A percentile compares a stretch with the other conserved stretches of the same genome.
phyloP scores from a whole-genome alignment of 2,797 vertebrate species.

The Chromobotia macracanthus region DNA sequence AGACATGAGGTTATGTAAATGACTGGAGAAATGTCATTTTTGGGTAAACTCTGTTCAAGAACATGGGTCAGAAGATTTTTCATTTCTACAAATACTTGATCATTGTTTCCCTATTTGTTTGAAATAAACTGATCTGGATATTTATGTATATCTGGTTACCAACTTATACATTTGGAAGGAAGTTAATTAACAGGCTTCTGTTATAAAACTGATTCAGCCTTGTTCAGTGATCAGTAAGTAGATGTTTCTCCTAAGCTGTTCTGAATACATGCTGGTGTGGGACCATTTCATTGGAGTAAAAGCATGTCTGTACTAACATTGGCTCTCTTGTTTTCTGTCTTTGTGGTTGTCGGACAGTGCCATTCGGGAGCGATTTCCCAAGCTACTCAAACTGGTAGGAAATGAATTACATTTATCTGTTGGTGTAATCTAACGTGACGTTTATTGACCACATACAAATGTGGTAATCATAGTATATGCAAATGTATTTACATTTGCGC shows the following conservation, averaged over 20 bases:
- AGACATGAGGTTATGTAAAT: background rate
- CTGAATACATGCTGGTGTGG: constrained; percentile 20
- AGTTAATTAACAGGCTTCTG: background rate
- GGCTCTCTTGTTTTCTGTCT: constrained; percentile 56
- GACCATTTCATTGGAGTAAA: background rate
- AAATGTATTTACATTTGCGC: background rate
- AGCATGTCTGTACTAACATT: constrained; percentile 16
- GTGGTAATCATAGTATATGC: background rate
- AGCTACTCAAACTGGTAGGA: constrained; percentile 63
- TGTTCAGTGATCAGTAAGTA: constrained; percentile 33
- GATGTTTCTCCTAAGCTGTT: background rate
- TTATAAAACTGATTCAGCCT: constrained; percentile 14
- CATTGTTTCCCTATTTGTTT: too few species aligned
- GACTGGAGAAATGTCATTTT: background rate
- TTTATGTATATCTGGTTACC: background rate
- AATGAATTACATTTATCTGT: background rate
- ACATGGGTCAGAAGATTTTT: too few species aligned
- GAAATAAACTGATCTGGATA: too few species aligned
- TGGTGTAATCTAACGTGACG: background rate
- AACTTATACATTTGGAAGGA: background rate
- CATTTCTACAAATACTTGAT: too few species aligned
- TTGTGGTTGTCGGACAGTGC: constrained; percentile 73
- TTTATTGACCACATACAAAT: background rate
- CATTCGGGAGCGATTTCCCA: constrained; percentile 73
- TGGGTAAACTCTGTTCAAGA: too few species aligned